Evolutionary conservation across 2,888 invertebrate species (phyloP), one percentile per base, ranked within the genome.

Genomic region (Chirona hameri): DNA sequence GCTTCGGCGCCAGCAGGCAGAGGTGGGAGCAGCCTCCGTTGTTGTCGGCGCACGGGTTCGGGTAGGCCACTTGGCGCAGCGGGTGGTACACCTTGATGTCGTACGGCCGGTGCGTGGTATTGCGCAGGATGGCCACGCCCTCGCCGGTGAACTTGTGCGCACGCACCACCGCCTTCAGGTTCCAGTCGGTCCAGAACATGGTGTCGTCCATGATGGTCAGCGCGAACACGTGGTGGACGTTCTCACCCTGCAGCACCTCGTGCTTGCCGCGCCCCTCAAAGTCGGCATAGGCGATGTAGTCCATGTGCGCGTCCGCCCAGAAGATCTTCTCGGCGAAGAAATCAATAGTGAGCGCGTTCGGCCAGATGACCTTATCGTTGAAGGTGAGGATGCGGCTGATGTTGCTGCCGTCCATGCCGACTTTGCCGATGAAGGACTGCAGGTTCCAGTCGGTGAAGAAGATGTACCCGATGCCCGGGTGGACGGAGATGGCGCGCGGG

Each of bases 291-390:
- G 98, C 99, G 82, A 99, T 97, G 87, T 98, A 98, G 88, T 99
- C 98, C 85, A 99, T 91, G 89, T 98, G 98, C 85, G 99, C 99
- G 88, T 99, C 99, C 0, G 98, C 99, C 94, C 96, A 99, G 89
- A 96, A 99, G 79, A 99, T 92, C 86, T 95, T 91, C 86, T 98
- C 96, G 0, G 98, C 96, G 87, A 98, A 96, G 88, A 96, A 98
- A 87, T 99, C 99, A 83, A 99, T 93, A 0, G 99, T 96, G 27
- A 99, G 88, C 0, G 98, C 99, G 88, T 99, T 99, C 0, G 99
- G 99, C 99, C 99, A 99, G 0, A 98, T 98, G 81, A 99, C 94
- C 86, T 97, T 97, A 85, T 97, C 92, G 24, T 85, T 83, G 86
- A 96, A 95, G 93, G 96, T 95, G 27, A 98, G 90, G 85, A 99